Percentiles rank a stretch among this genome's conserved stretches.
Conservation (phyloP, 2,797 vertebrate species). For the Sebastes cheni region DNA sequence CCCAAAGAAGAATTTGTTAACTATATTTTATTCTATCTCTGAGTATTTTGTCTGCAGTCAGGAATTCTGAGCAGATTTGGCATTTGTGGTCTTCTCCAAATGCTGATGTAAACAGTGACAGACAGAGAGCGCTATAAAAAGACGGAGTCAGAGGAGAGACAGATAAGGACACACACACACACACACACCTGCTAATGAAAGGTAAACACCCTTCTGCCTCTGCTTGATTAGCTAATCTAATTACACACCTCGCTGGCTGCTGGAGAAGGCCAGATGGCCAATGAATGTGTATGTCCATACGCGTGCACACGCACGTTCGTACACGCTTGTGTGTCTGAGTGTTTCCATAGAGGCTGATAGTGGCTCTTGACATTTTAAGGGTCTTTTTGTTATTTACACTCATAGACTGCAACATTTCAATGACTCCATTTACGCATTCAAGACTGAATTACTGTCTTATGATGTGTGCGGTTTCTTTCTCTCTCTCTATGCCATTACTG, state of each 20-base stretch:
- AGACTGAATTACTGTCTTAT: slow-evolving; percentile 11
- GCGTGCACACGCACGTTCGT: neutral
- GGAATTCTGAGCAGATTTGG: slow-evolving; percentile 24
- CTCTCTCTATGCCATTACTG: neutral
- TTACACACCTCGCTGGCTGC: slow-evolving; percentile 68
- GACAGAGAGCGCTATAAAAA: slow-evolving; percentile 31
- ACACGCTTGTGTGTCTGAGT: slow-evolving; percentile 10
- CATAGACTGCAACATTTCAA: slow-evolving; percentile 33
- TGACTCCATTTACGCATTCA: slow-evolving; percentile 42
- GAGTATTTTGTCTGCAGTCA: neutral
- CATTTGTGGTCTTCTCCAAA: slow-evolving; percentile 12
- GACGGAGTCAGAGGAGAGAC: neutral
- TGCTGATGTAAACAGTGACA: slow-evolving; percentile 1
- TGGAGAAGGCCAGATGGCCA: slow-evolving; percentile 72
- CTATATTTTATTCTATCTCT: neutral
- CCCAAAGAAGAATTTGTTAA: neutral
- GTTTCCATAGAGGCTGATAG: slow-evolving; percentile 76
- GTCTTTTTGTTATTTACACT: slow-evolving; percentile 64
- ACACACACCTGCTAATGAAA: slow-evolving; percentile 75
- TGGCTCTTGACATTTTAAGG: slow-evolving; percentile 72
- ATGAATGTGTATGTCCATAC: slow-evolving; percentile 40
- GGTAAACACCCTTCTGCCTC: slow-evolving; percentile 77
- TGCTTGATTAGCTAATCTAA: slow-evolving; percentile 79
- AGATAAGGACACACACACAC: slow-evolving; percentile 41
- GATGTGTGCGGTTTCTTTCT: neutral